A percentile compares a stretch with the other conserved stretches of the same genome.
These are phyloP conservation scores for Polymixis lichenea DNA, from an alignment of 2,888 invertebrate species.

Conservation along the genomic window DNA sequence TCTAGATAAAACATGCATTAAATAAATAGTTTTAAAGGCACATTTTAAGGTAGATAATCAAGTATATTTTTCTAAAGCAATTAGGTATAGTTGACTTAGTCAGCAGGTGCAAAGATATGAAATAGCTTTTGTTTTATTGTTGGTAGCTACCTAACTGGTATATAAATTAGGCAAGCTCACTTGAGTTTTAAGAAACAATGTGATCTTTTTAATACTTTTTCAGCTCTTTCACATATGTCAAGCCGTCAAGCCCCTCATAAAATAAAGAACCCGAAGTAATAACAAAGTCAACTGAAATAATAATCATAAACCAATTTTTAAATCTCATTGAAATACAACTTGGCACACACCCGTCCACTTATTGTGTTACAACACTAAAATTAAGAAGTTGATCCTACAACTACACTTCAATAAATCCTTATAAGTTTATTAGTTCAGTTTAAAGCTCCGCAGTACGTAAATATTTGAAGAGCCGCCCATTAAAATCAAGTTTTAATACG, in stretches of 20 bases:
- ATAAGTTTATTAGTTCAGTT: slow-evolving; percentile 73
- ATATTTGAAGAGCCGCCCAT: slow-evolving; percentile 83
- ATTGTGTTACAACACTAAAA: slow-evolving; percentile 49
- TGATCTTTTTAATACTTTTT: slow-evolving; percentile 31
- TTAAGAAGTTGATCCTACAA: slow-evolving; percentile 57
- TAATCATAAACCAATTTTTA: slow-evolving; percentile 56
- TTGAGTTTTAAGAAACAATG: slow-evolving; percentile 17
- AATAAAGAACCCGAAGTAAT: slow-evolving; percentile 42
- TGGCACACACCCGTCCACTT: slow-evolving; percentile 37
- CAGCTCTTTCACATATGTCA: not conserved
- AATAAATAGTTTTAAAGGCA: not conserved
- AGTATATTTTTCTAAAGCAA: not conserved
- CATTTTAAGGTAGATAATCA: not conserved
- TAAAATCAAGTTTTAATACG: slow-evolving; percentile 83
- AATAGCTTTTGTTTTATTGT: not conserved
- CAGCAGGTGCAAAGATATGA: not conserved
- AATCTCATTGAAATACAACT: slow-evolving; percentile 52
- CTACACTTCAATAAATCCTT: slow-evolving; percentile 69
- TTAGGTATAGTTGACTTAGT: not conserved
- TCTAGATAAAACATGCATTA: not conserved
- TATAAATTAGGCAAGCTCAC: not conserved
- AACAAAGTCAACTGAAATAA: slow-evolving; percentile 55
- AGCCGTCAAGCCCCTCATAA: slow-evolving; percentile 19
- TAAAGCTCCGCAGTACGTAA: slow-evolving; percentile 78
- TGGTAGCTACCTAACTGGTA: not conserved